These are phyloP conservation scores for Silurus glanis DNA, from an alignment of 2,113 vertebrate genomes.

Conservation along the genomic window DNA sequence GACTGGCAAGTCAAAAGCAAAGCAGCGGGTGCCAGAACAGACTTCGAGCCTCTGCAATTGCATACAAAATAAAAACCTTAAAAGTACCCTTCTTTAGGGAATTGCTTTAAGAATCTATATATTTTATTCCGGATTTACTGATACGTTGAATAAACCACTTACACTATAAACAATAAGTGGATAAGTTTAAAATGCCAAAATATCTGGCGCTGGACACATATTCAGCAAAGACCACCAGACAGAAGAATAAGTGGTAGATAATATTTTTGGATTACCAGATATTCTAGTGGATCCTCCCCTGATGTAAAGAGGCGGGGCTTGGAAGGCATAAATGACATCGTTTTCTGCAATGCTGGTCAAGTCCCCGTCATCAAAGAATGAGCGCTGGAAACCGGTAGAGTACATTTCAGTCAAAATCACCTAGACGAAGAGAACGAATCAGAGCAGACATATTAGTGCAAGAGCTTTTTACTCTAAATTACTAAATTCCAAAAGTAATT, in stretches of 20 bases:
- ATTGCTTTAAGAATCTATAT: not conserved
- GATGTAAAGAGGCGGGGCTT: slow-evolving; percentile 75
- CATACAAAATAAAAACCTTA: no score
- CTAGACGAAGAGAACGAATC: slow-evolving; percentile 61
- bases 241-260: not conserved
- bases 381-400: slow-evolving; percentile 85
- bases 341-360: slow-evolving; percentile 79
- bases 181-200: not conserved
- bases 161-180: not conserved
- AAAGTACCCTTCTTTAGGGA: not conserved
- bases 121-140: not conserved
- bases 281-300: slow-evolving; percentile 69
- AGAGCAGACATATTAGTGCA: not conserved
- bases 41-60: no score
- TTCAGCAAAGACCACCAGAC: not conserved
- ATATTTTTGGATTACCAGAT: slow-evolving; percentile 64
- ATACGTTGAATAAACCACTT: not conserved
- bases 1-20: no score
- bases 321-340: slow-evolving; percentile 87
- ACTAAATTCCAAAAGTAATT: not conserved
- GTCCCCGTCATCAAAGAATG: slow-evolving; percentile 85
- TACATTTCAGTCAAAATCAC: slow-evolving; percentile 90
- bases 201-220: not conserved
- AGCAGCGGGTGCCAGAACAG: no score
- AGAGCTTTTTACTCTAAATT: not conserved